These are phyloP conservation scores for Hippocampus comes DNA, from an alignment of 2,113 vertebrate species.

Conservation along the genomic window DNA sequence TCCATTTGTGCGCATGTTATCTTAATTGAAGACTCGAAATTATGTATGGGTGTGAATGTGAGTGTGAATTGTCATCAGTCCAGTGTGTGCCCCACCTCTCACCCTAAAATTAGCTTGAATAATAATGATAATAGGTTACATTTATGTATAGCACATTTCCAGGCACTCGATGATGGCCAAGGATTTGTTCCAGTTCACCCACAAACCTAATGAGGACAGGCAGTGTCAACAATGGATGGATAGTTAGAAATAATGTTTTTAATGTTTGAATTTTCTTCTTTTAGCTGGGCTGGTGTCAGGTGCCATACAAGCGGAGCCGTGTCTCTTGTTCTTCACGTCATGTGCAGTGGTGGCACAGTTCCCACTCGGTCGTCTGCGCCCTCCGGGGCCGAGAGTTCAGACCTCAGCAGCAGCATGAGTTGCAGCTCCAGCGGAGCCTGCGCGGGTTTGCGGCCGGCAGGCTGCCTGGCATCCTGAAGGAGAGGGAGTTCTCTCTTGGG, in stretches of 20 bases:
- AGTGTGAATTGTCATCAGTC: no score
- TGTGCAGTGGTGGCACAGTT: constrained; percentile 71
- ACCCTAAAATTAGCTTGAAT: no score
- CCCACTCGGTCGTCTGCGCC: constrained; percentile 87
- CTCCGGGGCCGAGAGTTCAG: constrained; percentile 88
- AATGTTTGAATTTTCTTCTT: background rate
- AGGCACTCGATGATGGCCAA: no score
- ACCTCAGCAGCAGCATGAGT: constrained; percentile 84
- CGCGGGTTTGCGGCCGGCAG: constrained; percentile 87
- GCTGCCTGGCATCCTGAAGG: constrained; percentile 86
- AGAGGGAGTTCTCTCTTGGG: constrained; percentile 90
- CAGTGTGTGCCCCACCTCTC: no score
- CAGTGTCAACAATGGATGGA: no score
- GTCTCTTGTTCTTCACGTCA: constrained; percentile 76
- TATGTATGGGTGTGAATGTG: no score
- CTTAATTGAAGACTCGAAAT: no score
- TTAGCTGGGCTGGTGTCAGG: constrained; percentile 71
- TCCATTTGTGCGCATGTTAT: no score
- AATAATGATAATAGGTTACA: no score
- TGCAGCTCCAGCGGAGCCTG: constrained; percentile 79
- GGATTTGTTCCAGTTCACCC: no score
- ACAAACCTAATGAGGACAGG: no score
- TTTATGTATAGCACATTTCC: no score
- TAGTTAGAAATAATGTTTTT: background rate
- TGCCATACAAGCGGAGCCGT: constrained; percentile 68